A percentile compares a stretch with the other conserved stretches of the same genome.
Evolutionary conservation across 1,140 invertebrate genomes (phyloP).

Genomic region (Panagrolaimus sp.): DNA sequence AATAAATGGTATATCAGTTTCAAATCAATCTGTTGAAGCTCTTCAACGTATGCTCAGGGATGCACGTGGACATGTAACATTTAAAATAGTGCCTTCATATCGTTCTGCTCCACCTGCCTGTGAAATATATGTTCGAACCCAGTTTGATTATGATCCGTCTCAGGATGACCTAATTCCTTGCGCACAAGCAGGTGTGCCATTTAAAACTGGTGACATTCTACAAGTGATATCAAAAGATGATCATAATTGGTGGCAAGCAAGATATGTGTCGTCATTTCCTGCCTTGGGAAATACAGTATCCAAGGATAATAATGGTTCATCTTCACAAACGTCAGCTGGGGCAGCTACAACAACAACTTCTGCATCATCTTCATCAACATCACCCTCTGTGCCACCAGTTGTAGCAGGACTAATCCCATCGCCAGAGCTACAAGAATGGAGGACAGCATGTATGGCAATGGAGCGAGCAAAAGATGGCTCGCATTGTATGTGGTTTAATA

Average conservation of each 20-base stretch:
- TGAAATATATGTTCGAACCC: conserved; percentile 89
- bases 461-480: conserved; percentile 94
- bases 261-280: conserved; percentile 36
- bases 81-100: conserved; percentile 98
- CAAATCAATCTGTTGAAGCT: conserved; percentile 89
- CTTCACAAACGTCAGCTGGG: no score
- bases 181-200: conserved; percentile 90
- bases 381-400: conserved; percentile 54
- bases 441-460: conserved; percentile 83
- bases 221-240: conserved; percentile 80
- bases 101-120: conserved; percentile 80
- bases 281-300: conserved; percentile 30
- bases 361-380: conserved; percentile 23
- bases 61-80: conserved; percentile 90
- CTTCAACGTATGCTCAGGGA: conserved; percentile 95
- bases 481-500: conserved; percentile 93
- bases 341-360: neutral
- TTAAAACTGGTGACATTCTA: conserved; percentile 90
- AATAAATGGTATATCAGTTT: conserved; percentile 91
- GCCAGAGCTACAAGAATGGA: conserved; percentile 94
- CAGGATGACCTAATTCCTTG: conserved; percentile 97
- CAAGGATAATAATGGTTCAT: conserved; percentile 4
- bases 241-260: conserved; percentile 93
- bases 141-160: conserved; percentile 97
- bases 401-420: conserved; percentile 95